Conservation (phyloP, 64 coral and sea anemone genomes). For the Porites lutea region DNA sequence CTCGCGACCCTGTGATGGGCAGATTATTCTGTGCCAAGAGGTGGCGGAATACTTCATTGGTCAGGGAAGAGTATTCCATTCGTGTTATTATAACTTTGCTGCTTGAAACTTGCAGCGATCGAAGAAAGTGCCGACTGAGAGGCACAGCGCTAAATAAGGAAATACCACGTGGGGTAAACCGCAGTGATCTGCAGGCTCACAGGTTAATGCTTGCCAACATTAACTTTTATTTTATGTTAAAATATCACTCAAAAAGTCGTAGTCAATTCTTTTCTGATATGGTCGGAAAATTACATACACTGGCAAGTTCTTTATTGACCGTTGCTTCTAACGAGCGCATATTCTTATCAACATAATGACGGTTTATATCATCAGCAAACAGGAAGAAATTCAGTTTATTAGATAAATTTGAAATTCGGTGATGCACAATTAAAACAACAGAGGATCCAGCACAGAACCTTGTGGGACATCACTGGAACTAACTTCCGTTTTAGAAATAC, state of each 20-base stretch:
- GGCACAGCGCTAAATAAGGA: too few species aligned
- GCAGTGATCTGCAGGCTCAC: too few species aligned
- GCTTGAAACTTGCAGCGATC: too few species aligned
- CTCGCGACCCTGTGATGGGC: background rate
- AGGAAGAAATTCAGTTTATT: conserved; percentile 11
- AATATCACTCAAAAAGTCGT: background rate
- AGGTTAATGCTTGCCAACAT: too few species aligned
- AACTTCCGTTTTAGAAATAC: conserved; percentile 3
- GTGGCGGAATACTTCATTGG: background rate
- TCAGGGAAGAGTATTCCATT: background rate
- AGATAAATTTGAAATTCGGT: background rate
- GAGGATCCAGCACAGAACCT: conserved; percentile 9
- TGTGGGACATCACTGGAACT: conserved; percentile 3
- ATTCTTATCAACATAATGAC: background rate
- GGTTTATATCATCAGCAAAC: conserved; percentile 26
- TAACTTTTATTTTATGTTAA: too few species aligned
- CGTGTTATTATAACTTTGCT: background rate
- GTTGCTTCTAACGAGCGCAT: background rate
- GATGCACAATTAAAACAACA: conserved; percentile 12
- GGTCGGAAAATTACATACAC: background rate
- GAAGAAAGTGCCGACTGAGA: too few species aligned
- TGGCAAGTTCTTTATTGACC: conserved; percentile 1
- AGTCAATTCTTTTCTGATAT: background rate
- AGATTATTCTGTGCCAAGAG: background rate
- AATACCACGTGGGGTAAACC: too few species aligned